Evolutionary conservation across 2,888 invertebrate genomes (phyloP).

Genomic region (Pachydiplax longipennis): DNA sequence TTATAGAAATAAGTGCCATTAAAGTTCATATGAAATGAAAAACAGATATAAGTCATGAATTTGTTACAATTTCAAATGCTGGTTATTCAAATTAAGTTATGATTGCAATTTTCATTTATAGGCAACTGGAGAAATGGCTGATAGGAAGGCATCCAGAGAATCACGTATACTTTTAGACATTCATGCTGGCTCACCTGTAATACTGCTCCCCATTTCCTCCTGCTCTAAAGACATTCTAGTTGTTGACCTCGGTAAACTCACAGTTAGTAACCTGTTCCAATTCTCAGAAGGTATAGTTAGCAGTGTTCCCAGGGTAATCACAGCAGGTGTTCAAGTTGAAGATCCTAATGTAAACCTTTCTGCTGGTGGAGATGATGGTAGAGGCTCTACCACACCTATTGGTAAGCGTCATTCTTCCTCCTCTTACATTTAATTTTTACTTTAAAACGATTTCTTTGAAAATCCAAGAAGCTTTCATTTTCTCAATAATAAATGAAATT

Average conservation of each 20-base stretch:
- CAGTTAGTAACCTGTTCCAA: constrained; percentile 79
- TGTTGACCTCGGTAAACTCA: constrained; percentile 80
- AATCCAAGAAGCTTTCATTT: not conserved
- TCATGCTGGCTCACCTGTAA: constrained; percentile 79
- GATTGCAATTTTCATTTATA: constrained; percentile 28
- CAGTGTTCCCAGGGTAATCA: not conserved
- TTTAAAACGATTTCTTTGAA: no score
- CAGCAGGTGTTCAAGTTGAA: not conserved
- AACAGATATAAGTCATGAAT: no score
- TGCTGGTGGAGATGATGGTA: not conserved
- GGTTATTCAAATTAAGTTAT: not conserved
- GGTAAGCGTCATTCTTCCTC: not conserved
- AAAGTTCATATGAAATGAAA: no score
- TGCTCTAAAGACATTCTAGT: constrained; percentile 79
- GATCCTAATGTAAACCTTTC: not conserved
- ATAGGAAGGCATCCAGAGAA: constrained; percentile 55
- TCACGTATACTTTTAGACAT: constrained; percentile 68
- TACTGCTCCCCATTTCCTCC: constrained; percentile 83
- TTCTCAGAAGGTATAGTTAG: constrained; percentile 51
- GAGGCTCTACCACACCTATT: constrained; percentile 50
- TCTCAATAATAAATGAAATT: not conserved
- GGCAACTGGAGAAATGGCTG: constrained; percentile 48
- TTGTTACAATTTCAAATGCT: no score
- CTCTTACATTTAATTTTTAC: not conserved
- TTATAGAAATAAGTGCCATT: no score